Conservation (phyloP, 1,140 invertebrate genomes). For the Harlomillsia oculata region DNA sequence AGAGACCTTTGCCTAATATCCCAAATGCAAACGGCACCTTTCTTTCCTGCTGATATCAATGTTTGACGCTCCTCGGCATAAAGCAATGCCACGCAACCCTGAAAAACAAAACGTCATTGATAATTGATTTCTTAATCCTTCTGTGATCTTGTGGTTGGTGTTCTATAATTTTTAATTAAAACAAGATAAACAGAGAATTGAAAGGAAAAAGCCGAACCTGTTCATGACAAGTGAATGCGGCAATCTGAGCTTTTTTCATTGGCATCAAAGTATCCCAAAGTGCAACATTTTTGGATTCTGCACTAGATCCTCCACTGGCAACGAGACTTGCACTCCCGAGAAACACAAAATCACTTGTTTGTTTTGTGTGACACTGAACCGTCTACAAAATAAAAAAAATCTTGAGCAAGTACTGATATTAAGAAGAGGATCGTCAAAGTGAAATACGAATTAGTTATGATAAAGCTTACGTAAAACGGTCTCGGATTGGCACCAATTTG, state of each 20-base stretch:
- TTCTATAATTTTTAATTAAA: background rate
- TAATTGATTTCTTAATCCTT: no score
- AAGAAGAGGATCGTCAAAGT: background rate
- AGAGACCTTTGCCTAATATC: constrained; percentile 81
- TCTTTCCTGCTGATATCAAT: constrained; percentile 87
- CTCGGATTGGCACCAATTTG: constrained; percentile 77
- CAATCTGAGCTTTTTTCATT: constrained; percentile 81
- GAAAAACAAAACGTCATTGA: background rate
- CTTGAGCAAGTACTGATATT: background rate
- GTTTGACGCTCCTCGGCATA: constrained; percentile 82
- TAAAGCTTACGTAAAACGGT: constrained; percentile 84
- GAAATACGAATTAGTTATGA: background rate
- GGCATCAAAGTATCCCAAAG: constrained; percentile 98
- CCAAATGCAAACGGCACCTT: constrained; percentile 90
- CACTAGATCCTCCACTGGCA: constrained; percentile 93
- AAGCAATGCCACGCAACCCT: constrained; percentile 71
- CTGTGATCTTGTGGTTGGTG: no score
- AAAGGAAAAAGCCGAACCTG: constrained; percentile 37
- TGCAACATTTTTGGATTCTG: constrained; percentile 94
- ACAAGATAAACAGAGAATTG: background rate
- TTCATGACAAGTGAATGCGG: constrained; percentile 86
- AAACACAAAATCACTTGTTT: constrained; percentile 94
- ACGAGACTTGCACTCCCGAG: constrained; percentile 92
- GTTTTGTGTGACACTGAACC: constrained; percentile 92
- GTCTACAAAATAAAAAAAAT: constrained; percentile 54